Evolutionary conservation across 37 sponge, comb jelly and placozoan species (phyloP), one percentile per base, ranked within the genome.

Genomic region (Ephydatia muelleri): DNA sequence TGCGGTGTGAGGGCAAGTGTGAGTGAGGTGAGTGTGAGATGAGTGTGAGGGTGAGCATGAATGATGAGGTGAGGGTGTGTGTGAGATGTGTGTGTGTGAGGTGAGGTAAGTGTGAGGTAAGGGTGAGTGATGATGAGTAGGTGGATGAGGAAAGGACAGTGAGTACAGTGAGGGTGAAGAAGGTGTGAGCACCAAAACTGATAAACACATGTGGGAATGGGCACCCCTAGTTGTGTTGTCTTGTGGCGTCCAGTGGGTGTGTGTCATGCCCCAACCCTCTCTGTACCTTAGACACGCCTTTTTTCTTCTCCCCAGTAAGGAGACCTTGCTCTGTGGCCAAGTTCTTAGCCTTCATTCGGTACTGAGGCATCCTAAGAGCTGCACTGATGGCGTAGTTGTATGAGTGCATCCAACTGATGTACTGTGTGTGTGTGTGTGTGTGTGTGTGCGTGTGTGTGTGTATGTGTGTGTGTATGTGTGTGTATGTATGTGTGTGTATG

Each of bases 401-500:
- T 0, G 86, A 83, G 38, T 83, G 71, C 70, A 75, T 67, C 91
- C 91, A 91, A 32, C 84, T 81, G 29, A 91, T 30, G 43, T 83
- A 91, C 91, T 91, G 80, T 33, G 47, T 57, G 57, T 19, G 57
- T 5, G 57, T 57, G 57, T 57, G 57, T 11, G 6, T 57, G 57
- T n/a, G 19, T 11, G 57, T 57, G 16, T 57, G 57, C 19, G 16
- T 14, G 57, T 57, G 57, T 57, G 14, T 57, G 57, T 57, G 57
- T 57, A 14, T 14, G 57, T 57, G 6, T 57, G 16, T 14, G 16
- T 57, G 57, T 11, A 21, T 14, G 57, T 57, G 16, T 57, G 57
- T 11, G 6, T 43, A 43, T 43, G 6, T 6, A 43, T 6, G 6
- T 9, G 43, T n/a, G n/a, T n/a, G n/a, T n/a, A 43, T 43, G 43